phyloP scores from a whole-genome alignment of 2,888 invertebrate species.

The Polydrusus pterygomalis region DNA sequence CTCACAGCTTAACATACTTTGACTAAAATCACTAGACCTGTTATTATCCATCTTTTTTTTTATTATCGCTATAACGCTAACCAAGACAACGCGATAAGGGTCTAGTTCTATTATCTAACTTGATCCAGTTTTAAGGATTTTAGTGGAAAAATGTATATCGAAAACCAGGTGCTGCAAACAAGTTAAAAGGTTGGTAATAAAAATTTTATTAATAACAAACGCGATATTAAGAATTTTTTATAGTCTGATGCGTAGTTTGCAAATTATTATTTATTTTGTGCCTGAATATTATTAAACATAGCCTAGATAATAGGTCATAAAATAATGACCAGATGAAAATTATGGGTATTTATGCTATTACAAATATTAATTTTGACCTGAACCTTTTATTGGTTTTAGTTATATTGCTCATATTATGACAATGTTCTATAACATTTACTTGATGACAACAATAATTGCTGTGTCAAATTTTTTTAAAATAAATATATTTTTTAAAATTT shows the following conservation, averaged over 20 bases:
- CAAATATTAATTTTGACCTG: no score
- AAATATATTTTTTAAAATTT: no score
- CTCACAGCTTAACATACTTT: no score
- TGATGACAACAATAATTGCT: no score
- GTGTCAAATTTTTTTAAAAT: no score
- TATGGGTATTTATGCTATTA: neutral
- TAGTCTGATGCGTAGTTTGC: constrained; percentile 4
- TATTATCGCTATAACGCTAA: neutral
- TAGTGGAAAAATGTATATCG: neutral
- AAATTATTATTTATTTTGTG: neutral
- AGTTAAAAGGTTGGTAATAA: neutral
- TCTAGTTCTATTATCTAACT: neutral
- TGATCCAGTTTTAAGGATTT: neutral
- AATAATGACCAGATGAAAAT: neutral
- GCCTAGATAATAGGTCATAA: neutral
- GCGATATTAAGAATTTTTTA: neutral
- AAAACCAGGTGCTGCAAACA: constrained; percentile 1
- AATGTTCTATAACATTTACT: no score
- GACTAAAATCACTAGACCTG: no score
- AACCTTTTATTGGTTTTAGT: neutral
- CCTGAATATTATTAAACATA: neutral
- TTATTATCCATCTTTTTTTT: no score
- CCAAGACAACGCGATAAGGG: neutral
- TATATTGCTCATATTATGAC: no score
- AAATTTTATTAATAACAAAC: constrained; percentile 1